Evolutionary conservation across 2,113 vertebrate species (phyloP), one percentile per base, ranked within the genome.

Genomic region (Sturnus vulgaris): DNA sequence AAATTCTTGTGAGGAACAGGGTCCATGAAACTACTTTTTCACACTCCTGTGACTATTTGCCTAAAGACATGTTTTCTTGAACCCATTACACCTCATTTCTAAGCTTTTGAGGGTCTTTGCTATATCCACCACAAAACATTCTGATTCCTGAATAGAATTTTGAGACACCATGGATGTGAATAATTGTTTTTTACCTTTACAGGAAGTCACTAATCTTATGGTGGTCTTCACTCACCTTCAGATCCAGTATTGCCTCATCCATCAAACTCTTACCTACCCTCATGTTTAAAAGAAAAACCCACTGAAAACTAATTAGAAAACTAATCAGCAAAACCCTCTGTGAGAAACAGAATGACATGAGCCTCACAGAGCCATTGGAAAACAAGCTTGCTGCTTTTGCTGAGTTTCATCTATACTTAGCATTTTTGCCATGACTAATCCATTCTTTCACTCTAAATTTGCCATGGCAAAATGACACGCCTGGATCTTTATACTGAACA

Each of bases 391-490:
- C 28, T 72, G 55, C 12, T 77, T 93, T 66, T 94, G 27, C 60
- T 56, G 59, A 63, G 50, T 90, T 93, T 77, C 82, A 75, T 78
- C 82, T 95, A 75, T 49, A 83, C 25, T 71, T 93, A 80, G 31
- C 72, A 64, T 81, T 80, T 95, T 81, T 93, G 76, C 85, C 92
- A 63, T 94, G 94, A 95, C 88, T 88, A 96, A 96, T 92, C 76
- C 79, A 83, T 93, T 95, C 85, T 95, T 88, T 90, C 11, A 5
- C 63, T 77, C 79, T 60, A 92, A 95, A 96, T 93, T 88, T 81
- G 69, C 82, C 76, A 28, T 71, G 79, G 90, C 60, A 75, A 95
- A 94, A 75, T 0, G 11, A 96, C 87, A 94, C 0, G 42, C 68
- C 71, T 88, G 52, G 39, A 40, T 92, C 85, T 94, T 90, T 95